A percentile compares a stretch with the other conserved stretches of the same genome.
These are phyloP conservation scores for Bombylius discolor DNA, from an alignment of 2,888 invertebrate genomes.

Conservation along the genomic window DNA sequence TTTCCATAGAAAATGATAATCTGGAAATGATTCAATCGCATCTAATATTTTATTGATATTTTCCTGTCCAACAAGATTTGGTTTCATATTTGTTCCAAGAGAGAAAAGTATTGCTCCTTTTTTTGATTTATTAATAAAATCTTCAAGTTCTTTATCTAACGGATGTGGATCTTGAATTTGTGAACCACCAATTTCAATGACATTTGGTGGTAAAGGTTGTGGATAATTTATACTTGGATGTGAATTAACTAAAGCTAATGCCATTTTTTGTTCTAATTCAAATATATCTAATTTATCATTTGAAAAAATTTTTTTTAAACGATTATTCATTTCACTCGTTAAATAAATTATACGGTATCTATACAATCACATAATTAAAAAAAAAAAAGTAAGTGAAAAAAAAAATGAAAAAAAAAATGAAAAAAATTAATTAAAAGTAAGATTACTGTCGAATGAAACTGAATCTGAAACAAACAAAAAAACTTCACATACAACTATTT, in stretches of 20 bases:
- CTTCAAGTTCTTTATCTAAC: conserved; percentile 20
- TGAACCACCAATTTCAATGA: conserved; percentile 31
- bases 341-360: no score
- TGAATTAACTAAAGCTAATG: conserved; percentile 23
- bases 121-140: conserved; percentile 21
- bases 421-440: no score
- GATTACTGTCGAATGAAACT: no score
- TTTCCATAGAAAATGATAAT: conserved; percentile 34
- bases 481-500: no score
- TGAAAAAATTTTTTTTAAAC: background rate
- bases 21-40: conserved; percentile 22
- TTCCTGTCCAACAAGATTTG: conserved; percentile 12
- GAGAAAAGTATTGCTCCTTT: conserved; percentile 30
- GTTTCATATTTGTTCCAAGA: conserved; percentile 25
- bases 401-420: no score
- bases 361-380: no score
- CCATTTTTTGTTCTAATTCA: background rate
- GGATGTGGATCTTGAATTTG: conserved; percentile 24
- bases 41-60: conserved; percentile 18
- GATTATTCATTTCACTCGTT: no score
- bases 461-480: no score
- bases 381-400: background rate
- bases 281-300: background rate
- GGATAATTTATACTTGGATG: conserved; percentile 26
- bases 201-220: conserved; percentile 28